Base-by-base conservation (phyloP, 2,113 vertebrate genomes). In the Indicator indicator region DNA sequence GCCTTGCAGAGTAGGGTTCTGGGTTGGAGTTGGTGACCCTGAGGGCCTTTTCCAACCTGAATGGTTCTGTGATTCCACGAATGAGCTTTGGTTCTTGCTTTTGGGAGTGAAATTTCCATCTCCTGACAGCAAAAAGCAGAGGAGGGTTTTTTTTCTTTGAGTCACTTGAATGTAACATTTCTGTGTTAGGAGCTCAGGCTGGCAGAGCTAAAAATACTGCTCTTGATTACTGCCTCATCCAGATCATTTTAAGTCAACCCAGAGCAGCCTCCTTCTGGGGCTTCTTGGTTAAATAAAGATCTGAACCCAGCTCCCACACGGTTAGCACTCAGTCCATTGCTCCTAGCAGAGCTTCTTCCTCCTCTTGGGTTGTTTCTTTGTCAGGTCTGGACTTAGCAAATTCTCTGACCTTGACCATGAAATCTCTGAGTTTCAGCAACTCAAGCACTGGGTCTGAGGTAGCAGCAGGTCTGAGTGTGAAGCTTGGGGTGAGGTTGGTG, bases 201-300 rank as follows among this genome's bases (percentile, higher is more conserved):
- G 88, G 56, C 48, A 4, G 28, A 71, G 20, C 86, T 96, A 86
- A 96, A 96, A 96, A 94, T 94, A 93, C 7, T 83, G 23, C 33
- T 50, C 55, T 62, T 83, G 58, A 70, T 83, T 89, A 60, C 32
- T 88, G 80, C 65, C 70, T 96, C 56, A 54, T 38, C 6, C 27
- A 48, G 62, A 86, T 88, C 2, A 18, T 67, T 73, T 79, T 2
- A 74, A 93, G 48, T 75, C 54, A 86, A 33, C 54, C 58, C 26
- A 48, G 42, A 93, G 59, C 80, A 40, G 86, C 72, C 33, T 88
- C 21, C 38, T 93, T 82, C 42, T 36, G 48, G 69, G 42, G 27
- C 52, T 90, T 36, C 65, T 86, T 79, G 85, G 81, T 44, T n/a
- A 64, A 90, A 54, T 62, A 54, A 48, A n/a, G 23, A 44, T 55